Evolutionary conservation across 1,140 invertebrate genomes (phyloP), one percentile per base, ranked within the genome.

Genomic region (Leptonema lineaticorne): DNA sequence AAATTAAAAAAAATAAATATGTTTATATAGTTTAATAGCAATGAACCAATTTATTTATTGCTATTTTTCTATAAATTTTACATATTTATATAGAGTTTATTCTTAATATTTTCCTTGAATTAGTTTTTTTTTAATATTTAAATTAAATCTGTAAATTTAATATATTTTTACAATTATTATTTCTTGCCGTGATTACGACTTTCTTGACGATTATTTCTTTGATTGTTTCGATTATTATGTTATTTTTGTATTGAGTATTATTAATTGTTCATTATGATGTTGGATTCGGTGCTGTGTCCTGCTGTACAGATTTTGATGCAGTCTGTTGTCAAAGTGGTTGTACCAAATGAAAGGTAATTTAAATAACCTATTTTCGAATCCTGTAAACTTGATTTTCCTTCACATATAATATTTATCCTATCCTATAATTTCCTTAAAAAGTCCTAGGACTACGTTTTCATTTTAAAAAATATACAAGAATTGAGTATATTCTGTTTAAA

Each of bases 321-420:
- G 81, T 91, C 94, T 69, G 88, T 96, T 80, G 95, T 99, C 72
- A 98, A 97, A 91, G 97, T 99, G 76, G 95, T 98, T 78, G 93
- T 98, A 79, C 97, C 97, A 72, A 98, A 93, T 72, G 97, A 99
- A 86, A 84, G 84, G 84, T 86, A 78, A 75, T 74, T 73, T 63
- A 71, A 71, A 68, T 16, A 46, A 18, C 45, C 46, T 20, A 11
- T 29, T 48, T 46, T 48, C 27, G 11, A 3, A 22, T 59, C 37
- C 8, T 30, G 9, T 59, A 18, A 59, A 14, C 24, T 59, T 41
- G 11, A 33, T 9, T 33, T 28, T 33, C 29, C 22, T 28, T 30
- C 30, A 45, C 33, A 14, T n/a, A n/a, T 9, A 62, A 45, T 62
- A 20, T 24, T 28, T 16, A 28, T 59, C 24, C 11, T 41, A 14